Conservation (phyloP, 2,797 vertebrate species). For the Scarus forsteni region DNA sequence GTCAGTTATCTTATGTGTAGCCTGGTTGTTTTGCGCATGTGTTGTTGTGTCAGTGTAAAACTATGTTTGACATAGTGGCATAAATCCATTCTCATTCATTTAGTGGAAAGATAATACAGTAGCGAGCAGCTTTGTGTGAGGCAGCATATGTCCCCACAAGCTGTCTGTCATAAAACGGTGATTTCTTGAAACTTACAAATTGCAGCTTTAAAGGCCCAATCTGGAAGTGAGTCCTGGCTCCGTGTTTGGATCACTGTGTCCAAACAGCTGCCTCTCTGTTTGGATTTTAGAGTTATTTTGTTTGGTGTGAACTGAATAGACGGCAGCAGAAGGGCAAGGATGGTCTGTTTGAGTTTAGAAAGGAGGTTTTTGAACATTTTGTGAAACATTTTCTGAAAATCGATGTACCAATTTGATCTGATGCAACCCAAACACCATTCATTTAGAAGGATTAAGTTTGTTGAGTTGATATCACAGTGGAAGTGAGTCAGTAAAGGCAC, state of each 20-base stretch:
- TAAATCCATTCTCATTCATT: constrained; percentile 65
- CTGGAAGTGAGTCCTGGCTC: constrained; percentile 75
- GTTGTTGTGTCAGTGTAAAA: constrained; percentile 63
- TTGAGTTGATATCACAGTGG: too few species aligned
- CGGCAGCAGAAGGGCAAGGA: constrained; percentile 28
- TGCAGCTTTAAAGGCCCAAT: constrained; percentile 84
- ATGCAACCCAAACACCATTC: constrained; percentile 2
- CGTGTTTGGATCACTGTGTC: constrained; percentile 52
- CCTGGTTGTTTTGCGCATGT: constrained; percentile 68
- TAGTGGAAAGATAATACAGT: constrained; percentile 61
- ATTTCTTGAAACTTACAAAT: constrained; percentile 82
- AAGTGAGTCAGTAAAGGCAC: too few species aligned
- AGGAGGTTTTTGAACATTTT: constrained; percentile 33
- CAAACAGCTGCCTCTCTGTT: constrained; percentile 64
- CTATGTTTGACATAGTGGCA: constrained; percentile 70
- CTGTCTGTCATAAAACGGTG: constrained; percentile 68
- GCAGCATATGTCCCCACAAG: constrained; percentile 67
- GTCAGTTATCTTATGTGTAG: constrained; percentile 63
- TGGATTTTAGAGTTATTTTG: constrained; percentile 46
- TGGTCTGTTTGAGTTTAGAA: constrained; percentile 36
- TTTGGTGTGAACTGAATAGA: constrained; percentile 50
- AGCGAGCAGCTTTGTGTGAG: constrained; percentile 59
- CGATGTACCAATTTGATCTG: constrained; percentile 17
- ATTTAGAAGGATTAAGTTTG: constrained; percentile 26
- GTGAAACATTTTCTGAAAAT: constrained; percentile 38